Evolutionary conservation across 1,140 invertebrate genomes (phyloP), one percentile per base, ranked within the genome.

Genomic region (Mactra quadrangularis): DNA sequence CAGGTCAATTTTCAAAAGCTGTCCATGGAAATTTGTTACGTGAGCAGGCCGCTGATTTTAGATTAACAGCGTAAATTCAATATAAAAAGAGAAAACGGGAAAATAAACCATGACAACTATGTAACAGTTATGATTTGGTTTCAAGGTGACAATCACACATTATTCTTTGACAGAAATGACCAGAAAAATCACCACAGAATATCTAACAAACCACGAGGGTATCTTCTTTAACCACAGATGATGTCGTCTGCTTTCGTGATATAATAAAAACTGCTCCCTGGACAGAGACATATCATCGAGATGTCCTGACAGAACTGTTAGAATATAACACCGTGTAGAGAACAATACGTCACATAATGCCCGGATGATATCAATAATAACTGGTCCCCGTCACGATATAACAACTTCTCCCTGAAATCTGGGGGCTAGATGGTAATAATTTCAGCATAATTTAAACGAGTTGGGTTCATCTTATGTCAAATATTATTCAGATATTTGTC

Each of bases 201-300:
- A 17, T 19, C 55, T 50, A 35, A 47, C 50, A 72, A 72, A 72
- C 70, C 70, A 72, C 70, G 35, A 31, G 50, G 70, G 70, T 57
- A 25, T 72, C 70, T 27, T 72, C 70, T 72, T 47, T 72, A 72
- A 72, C 70, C 70, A 72, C 70, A 72, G 55, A 72, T 72, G 53
- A 55, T 72, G 70, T 72, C 70, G 70, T 72, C 70, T 72, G 70
- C 22, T 55, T 72, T 72, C 70, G 70, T 38, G 70, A 27, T 27
- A 38, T 72, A 72, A 72, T 72, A 50, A 55, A 72, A 72, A 50
- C 13, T 3, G 50, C 55, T 72, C 70, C 70, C 70, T 1, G 53
- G 70, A 57, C 52, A 72, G 50, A 19, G 19, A 72, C 38, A 55
- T 72, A 7, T 72, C 52, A 52, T 29, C 70, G 35, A 47, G 35